Conservation (phyloP, 2,888 invertebrate species). For the Zygogramma bicolorata region DNA sequence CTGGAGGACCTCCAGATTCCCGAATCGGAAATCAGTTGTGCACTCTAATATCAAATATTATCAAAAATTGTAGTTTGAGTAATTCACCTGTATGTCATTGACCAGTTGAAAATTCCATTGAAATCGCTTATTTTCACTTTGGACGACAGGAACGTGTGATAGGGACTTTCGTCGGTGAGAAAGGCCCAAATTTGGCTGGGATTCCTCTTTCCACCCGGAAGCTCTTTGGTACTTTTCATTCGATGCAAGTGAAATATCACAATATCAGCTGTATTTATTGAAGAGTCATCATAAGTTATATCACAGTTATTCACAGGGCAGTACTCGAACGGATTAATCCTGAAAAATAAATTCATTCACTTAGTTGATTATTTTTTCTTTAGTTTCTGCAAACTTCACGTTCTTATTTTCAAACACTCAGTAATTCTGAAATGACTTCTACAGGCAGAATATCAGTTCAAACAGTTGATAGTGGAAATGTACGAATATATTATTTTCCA, state of each 20-base stretch:
- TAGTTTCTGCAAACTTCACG: too few relatives aligned
- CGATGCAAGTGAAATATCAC: constrained; percentile 74
- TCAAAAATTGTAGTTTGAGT: not conserved
- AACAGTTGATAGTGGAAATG: too few relatives aligned
- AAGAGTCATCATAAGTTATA: constrained; percentile 70
- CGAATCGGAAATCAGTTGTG: too few relatives aligned
- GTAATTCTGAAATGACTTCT: too few relatives aligned
- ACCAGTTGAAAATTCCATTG: constrained; percentile 78
- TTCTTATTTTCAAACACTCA: too few relatives aligned
- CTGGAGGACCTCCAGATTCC: too few relatives aligned
- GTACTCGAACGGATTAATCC: constrained; percentile 69
- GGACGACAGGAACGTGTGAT: constrained; percentile 70
- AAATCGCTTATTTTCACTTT: constrained; percentile 65
- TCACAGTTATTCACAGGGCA: constrained; percentile 76
- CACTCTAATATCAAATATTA: too few relatives aligned
- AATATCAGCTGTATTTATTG: constrained; percentile 72
- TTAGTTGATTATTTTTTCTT: not conserved
- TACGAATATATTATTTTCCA: too few relatives aligned
- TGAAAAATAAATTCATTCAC: constrained; percentile 54
- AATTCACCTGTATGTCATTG: constrained; percentile 74
- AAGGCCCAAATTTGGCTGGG: constrained; percentile 77
- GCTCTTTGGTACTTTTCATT: constrained; percentile 65
- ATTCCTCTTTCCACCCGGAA: constrained; percentile 68
- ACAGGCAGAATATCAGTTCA: too few relatives aligned
- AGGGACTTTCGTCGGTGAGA: constrained; percentile 77